Base-by-base conservation (phyloP, 2,888 invertebrate species). In the Bombylius major region DNA sequence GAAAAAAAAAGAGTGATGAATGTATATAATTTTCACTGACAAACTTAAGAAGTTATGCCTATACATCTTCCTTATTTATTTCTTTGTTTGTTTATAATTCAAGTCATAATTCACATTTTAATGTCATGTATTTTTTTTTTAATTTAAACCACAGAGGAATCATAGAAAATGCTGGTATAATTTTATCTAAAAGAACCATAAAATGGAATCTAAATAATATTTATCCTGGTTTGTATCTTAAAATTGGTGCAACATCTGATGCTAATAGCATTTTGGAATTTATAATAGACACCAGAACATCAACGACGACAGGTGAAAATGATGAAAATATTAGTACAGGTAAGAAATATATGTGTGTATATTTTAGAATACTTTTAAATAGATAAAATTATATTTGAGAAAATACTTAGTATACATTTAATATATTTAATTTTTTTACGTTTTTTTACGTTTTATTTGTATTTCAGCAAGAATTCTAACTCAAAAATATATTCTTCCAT, bases 241-340 rank as follows among this genome's bases (percentile, higher is more conserved):
- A 81, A 60, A 81, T 89, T 51, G 85, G 87, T 4, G 89, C 89
- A 46, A 84, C 85, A 46, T 73, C 82, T 3, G 77, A 76, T 61
- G 80, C 83, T 1, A 83, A 83, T 60, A 88, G 89, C 50, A 73
- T 86, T 39, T 75, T 89, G 44, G 87, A 89, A 65, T 89, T 90
- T 65, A 80, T 82, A 0, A 73, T 89, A 68, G 87, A 88, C 64
- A 58, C 66, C 76, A 31, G 80, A 79, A 59, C 65, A 68, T 51
- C 76, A 80, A 62, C 70, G 81, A 60, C 67, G 81, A 45, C 12
- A 14, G 45, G 11, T n/a, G 8, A n/a, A 45, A 5, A 45, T 5
- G 3, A 45, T 45, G 45, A 45, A n/a, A 42, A 42, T 11, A 42
- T 11, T 11, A 11, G 8, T 1, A 14, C 45, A 45, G 14, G 45